Conservation (phyloP, 2,888 invertebrate species). For the Tortrix viridana region DNA sequence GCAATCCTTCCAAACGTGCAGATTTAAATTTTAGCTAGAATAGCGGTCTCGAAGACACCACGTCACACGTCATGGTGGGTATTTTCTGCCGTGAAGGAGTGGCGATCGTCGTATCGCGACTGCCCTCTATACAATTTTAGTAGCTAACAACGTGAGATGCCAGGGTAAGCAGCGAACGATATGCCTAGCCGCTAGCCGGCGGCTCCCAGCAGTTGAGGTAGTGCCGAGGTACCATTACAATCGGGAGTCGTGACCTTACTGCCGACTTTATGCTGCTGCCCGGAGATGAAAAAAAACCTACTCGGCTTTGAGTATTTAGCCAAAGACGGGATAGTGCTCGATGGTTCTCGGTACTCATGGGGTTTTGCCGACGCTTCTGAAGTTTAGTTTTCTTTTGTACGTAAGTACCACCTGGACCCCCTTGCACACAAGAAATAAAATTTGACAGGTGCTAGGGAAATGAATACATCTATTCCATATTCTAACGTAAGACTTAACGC, state of each 20-base stretch:
- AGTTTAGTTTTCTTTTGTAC: background rate
- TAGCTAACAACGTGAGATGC: background rate
- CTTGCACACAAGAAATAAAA: too few species aligned
- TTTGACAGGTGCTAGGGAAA: too few species aligned
- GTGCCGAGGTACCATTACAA: background rate
- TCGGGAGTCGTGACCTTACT: background rate
- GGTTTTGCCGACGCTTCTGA: background rate
- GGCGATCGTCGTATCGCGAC: constrained; percentile 5
- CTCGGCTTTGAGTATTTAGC: background rate
- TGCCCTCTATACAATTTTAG: background rate
- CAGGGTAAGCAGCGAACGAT: background rate
- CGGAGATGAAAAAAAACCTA: background rate
- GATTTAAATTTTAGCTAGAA: background rate
- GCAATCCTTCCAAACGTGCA: background rate
- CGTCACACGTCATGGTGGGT: too few species aligned
- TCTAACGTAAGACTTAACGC: too few species aligned
- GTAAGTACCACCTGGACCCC: too few species aligned
- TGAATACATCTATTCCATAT: too few species aligned
- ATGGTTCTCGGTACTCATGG: background rate
- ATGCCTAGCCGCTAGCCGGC: constrained; percentile 7
- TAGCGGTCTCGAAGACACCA: too few species aligned
- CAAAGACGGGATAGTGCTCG: background rate
- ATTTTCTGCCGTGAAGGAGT: constrained; percentile 4
- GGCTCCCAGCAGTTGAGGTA: background rate
- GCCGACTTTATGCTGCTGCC: constrained; percentile 7